Conservation (phyloP, 2,113 vertebrate species). For the Pardalotus punctatus region DNA sequence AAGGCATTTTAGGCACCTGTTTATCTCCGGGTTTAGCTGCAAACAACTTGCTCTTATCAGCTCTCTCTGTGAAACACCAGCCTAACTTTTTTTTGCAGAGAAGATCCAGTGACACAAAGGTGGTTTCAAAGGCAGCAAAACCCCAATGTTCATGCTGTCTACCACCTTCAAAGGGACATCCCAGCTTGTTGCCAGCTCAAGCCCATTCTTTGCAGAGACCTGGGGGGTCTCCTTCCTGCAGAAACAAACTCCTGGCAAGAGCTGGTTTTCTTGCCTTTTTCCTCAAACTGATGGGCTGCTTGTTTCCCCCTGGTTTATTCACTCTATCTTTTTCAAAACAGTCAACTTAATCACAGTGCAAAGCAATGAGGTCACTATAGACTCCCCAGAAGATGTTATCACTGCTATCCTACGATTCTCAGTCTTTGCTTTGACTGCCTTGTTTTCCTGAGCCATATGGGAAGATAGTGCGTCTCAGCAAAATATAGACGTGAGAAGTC, state of each 20-base stretch:
- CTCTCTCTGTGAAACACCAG: neutral
- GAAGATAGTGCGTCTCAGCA: neutral
- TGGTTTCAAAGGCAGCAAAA: neutral
- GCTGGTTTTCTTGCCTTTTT: neutral
- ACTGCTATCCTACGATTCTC: neutral
- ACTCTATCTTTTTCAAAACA: neutral
- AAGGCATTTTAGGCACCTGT: neutral
- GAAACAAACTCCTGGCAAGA: neutral
- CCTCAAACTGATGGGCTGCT: neutral
- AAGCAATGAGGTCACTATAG: neutral
- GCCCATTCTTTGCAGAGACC: neutral
- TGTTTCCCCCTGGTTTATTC: neutral
- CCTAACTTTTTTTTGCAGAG: neutral
- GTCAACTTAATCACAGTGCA: neutral
- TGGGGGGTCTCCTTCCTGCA: neutral
- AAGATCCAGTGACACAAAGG: neutral
- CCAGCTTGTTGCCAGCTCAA: neutral
- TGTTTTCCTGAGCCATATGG: constrained; percentile 3
- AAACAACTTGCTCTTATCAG: neutral
- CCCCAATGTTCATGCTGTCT: neutral
- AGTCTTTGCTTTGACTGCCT: constrained; percentile 1
- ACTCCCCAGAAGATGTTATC: neutral
- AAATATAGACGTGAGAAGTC: neutral
- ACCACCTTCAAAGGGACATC: neutral
- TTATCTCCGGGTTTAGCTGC: neutral